Evolutionary conservation across 2,113 vertebrate genomes (phyloP).

Genomic region (Stomatorhinus ivindoensis): DNA sequence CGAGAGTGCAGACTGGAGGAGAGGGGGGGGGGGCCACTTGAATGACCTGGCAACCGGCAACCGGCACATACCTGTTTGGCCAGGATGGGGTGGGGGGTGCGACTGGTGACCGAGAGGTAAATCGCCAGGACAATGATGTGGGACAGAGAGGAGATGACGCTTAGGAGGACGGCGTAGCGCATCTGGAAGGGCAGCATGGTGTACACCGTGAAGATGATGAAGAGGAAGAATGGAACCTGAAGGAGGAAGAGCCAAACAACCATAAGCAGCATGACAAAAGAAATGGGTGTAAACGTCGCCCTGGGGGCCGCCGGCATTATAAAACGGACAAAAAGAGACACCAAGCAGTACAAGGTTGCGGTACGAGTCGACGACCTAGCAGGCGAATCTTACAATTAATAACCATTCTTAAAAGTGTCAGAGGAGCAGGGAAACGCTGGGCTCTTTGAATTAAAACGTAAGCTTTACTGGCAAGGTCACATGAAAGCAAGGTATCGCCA

Average conservation of each 20-base stretch:
- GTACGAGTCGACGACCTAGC: background rate
- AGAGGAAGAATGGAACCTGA: conserved; percentile 92
- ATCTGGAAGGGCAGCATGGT: conserved; percentile 86
- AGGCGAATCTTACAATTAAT: background rate
- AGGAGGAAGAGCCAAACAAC: conserved; percentile 6
- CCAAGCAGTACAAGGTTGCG: background rate
- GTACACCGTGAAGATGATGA: conserved; percentile 85
- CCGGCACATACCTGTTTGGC: conserved; percentile 58
- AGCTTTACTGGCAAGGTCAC: background rate
- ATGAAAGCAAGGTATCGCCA: background rate
- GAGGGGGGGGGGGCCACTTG: background rate
- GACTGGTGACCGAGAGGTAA: conserved; percentile 30
- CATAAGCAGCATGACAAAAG: background rate
- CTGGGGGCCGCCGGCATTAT: background rate
- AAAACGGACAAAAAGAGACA: background rate
- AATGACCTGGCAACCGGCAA: background rate
- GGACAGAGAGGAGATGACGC: conserved; percentile 70
- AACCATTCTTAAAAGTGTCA: background rate
- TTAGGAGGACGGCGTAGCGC: conserved; percentile 67
- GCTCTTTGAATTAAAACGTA: background rate
- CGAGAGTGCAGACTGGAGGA: background rate
- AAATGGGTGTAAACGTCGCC: background rate
- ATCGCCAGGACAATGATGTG: conserved; percentile 70
- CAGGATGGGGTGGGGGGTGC: background rate
- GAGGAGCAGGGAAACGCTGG: background rate